Evolutionary conservation across 2,113 vertebrate species (phyloP), one percentile per base, ranked within the genome.

Genomic region (Ictalurus punctatus): DNA sequence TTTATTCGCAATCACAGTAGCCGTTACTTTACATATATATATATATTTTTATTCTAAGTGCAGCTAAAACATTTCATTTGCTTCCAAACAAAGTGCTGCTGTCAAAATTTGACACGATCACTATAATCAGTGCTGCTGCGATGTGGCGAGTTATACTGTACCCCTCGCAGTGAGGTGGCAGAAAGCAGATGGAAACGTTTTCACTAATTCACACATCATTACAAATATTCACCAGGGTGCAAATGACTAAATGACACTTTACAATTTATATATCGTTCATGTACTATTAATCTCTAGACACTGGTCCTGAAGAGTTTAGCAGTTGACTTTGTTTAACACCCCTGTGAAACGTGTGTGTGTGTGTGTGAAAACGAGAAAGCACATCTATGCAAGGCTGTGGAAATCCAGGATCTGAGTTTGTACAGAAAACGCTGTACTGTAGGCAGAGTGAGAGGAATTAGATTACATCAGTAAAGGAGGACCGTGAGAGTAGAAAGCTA

Each of bases 191-290:
- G 58, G 67, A 34, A 85, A 89, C 67, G 67, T 44, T 65, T 85
- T 54, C 40, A 86, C 34, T 30, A 44, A 87, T 71, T 86, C 44
- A 81, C 44, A 85, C 73, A 88, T 25, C 34, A 59, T 61, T 67
- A 91, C 90, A 92, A 78, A 71, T 37, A 37, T 65, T 80, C 86
- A 80, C 82, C 63, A 48, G 84, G 69, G 80, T 90, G 79, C 91
- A 90, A 92, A 90, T 84, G 88, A 90, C 85, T 92, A 81, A 91
- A 91, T 83, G 76, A 91, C 87, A 91, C 82, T 71, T 83, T 61
- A 87, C 84, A 82, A 81, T 80, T 71, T 48, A 4, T 23, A 52
- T 61, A 73, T 58, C 16, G 74, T 85, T 67, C 81, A 86, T 90
- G 69, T 86, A 89, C 88, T 88, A 73, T 40, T 80, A 48, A 83